Base-by-base conservation (phyloP, 1,140 invertebrate genomes). In the Bombyx mandarina region DNA sequence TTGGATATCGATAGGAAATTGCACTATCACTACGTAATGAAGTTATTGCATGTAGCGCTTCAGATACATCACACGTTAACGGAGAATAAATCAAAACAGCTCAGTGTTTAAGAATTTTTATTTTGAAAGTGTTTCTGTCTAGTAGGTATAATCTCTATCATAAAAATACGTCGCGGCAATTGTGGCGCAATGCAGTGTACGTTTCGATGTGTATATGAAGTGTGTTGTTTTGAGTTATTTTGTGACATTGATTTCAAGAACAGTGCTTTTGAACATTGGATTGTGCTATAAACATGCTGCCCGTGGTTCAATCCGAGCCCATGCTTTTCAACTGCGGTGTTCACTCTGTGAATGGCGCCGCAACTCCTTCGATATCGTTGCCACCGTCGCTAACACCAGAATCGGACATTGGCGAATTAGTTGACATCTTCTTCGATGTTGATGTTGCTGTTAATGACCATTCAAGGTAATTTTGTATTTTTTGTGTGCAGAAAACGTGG, bases 101-200 rank as follows among this genome's bases (percentile, higher is more conserved):
- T 35, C 26, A 43, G 50, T 46, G 12, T 35, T 58, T 12, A 54
- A n/a, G 26, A n/a, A 45, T n/a, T 10, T 55, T 51, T 47, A 51
- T 26, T 45, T 46, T 54, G 52, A 49, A 43, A 26, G 26, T 57
- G 61, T 62, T 55, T 54, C 58, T 51, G 58, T 69, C 67, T 61
- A 63, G 50, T 69, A 64, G 62, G 26, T 35, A 35, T 35, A 59
- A 63, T 67, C 65, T 45, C 52, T 62, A 69, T 60, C 62, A 68
- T 65, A 68, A 75, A 75, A 75, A 75, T 75, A 75, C 76, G 79
- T 77, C 75, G 73, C 77, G 69, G 68, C 65, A 60, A 75, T 73
- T 69, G 79, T 86, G 79, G 83, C 82, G 83, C 83, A 85, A 86
- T 86, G 83, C 83, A 83, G 83, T 83, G 80, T 83, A 79, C 81